Percentiles rank a stretch among this genome's conserved stretches.
Conservation (phyloP, 2,797 vertebrate species). For the Discoglossus pictus region DNA sequence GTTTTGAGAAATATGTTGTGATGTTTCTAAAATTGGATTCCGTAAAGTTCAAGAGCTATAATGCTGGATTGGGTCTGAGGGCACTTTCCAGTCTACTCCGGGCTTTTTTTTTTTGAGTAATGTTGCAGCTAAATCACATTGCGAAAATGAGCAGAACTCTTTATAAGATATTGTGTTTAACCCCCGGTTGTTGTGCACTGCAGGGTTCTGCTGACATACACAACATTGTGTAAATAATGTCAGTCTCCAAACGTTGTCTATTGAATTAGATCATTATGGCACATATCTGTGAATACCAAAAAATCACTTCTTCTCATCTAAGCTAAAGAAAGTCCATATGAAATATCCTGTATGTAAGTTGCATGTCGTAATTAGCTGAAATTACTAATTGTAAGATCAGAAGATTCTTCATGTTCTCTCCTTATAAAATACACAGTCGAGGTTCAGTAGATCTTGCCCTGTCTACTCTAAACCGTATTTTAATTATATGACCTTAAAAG, state of each 20-base stretch:
- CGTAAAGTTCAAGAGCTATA: conserved; percentile 55
- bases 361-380: too few species aligned
- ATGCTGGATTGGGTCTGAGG: conserved; percentile 46
- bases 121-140: conserved; percentile 25
- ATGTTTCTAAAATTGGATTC: conserved; percentile 57
- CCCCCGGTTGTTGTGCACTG: conserved; percentile 12
- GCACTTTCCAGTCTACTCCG: conserved; percentile 15
- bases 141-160: conserved; percentile 32
- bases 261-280: conserved; percentile 52
- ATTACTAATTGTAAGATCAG: too few species aligned
- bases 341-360: too few species aligned
- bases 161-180: conserved; percentile 52
- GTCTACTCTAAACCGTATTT: too few species aligned
- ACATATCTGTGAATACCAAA: conserved; percentile 53
- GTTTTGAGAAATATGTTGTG: conserved; percentile 50
- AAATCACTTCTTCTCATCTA: too few species aligned
- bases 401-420: too few species aligned
- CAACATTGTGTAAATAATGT: conserved; percentile 61
- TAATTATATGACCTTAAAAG: too few species aligned
- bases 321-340: too few species aligned
- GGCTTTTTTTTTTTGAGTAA: accelerated
- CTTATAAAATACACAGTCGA: too few species aligned
- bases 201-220: not conserved
- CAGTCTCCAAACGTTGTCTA: conserved; percentile 54
- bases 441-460: too few species aligned